phyloP scores from a whole-genome alignment of 2,113 vertebrate genomes.

The Poeciliopsis prolifica region DNA sequence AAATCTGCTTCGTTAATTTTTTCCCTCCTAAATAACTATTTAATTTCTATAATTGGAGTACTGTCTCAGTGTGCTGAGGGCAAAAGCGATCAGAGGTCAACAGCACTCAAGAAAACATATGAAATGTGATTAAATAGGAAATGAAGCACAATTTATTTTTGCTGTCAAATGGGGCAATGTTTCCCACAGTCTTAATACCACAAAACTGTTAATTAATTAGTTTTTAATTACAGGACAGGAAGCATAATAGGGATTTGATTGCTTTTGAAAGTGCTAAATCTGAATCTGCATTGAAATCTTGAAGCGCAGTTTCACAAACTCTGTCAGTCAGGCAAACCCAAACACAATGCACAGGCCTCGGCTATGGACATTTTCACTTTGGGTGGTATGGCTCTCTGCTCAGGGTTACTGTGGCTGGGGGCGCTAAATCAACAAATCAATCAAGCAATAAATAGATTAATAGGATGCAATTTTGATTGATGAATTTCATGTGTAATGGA shows the following conservation, averaged over 20 bases:
- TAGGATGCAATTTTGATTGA: not conserved
- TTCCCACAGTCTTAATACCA: not conserved
- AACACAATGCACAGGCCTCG: not conserved
- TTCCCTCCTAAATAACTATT: conserved; percentile 45
- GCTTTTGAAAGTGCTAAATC: conserved; percentile 16
- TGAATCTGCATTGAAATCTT: not conserved
- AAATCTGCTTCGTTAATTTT: conserved; percentile 70
- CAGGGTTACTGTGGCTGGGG: not conserved
- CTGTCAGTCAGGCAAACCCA: not conserved
- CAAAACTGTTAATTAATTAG: not conserved
- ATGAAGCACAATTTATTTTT: conserved; percentile 59
- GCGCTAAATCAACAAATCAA: not conserved
- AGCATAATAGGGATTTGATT: not conserved
- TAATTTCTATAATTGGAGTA: conserved; percentile 10
- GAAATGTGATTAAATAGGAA: conserved; percentile 45
- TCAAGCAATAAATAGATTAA: not conserved
- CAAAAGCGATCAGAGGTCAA: conserved; percentile 41
- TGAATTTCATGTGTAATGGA: not conserved
- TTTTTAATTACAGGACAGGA: not conserved
- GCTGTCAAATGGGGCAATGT: conserved; percentile 10
- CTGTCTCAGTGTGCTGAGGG: conserved; percentile 11
- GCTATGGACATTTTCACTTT: not conserved
- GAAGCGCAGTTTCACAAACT: not conserved
- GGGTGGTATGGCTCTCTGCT: not conserved
- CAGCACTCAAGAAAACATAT: conserved; percentile 36